A percentile compares a stretch with the other conserved stretches of the same genome.
Evolutionary conservation across 1,140 invertebrate species (phyloP).

Genomic region (Mya arenaria): DNA sequence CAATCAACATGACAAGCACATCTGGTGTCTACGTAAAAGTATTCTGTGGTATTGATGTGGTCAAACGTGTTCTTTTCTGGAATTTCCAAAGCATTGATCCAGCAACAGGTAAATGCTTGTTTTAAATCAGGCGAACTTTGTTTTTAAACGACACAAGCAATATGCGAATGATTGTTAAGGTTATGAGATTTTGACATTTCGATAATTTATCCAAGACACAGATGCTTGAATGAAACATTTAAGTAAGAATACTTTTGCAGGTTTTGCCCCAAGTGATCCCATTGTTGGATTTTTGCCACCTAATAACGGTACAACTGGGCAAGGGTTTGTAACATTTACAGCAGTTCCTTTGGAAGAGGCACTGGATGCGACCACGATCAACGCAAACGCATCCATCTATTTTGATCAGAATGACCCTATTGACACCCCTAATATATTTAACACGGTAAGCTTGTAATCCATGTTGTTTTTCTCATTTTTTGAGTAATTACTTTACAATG

Average conservation of each 20-base stretch:
- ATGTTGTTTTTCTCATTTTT: no score
- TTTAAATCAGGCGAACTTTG: no score
- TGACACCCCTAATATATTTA: constrained; percentile 51
- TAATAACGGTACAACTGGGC: constrained; percentile 55
- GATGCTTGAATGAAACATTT: no score
- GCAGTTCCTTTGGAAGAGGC: constrained; percentile 19
- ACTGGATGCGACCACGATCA: constrained; percentile 17
- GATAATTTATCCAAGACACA: no score
- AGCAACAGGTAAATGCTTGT: constrained; percentile 50
- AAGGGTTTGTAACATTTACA: constrained; percentile 52
- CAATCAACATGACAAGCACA: constrained; percentile 22
- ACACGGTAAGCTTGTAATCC: constrained; percentile 28
- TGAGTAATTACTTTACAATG: no score
- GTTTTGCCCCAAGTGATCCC: constrained; percentile 40
- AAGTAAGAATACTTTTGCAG: no score
- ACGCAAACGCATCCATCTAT: constrained; percentile 40
- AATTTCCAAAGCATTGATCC: constrained; percentile 47
- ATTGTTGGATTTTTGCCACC: constrained; percentile 50
- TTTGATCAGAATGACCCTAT: constrained; percentile 57
- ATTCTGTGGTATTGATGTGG: constrained; percentile 37
- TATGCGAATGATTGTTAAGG: no score
- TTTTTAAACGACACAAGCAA: no score
- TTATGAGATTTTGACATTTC: no score
- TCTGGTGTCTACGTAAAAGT: constrained; percentile 20
- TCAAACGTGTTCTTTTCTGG: constrained; percentile 17